Evolutionary conservation across 2,113 vertebrate genomes (phyloP).

Genomic region (Chelonoidis abingdonii): DNA sequence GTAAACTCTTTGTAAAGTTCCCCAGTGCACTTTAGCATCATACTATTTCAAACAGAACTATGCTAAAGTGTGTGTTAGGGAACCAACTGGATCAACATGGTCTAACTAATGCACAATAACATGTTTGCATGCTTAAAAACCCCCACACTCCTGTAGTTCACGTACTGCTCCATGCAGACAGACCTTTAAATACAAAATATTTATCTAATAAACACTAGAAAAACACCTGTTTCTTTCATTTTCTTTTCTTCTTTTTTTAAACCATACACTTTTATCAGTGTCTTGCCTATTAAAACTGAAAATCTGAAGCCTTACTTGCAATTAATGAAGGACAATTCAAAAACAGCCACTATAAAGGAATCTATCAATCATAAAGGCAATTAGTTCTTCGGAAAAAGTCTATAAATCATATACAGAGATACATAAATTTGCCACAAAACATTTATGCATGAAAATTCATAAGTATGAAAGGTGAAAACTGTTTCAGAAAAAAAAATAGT

Average conservation of each 20-base stretch:
- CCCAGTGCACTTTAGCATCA: background rate
- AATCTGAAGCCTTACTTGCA: background rate
- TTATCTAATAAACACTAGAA: background rate
- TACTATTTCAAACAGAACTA: background rate
- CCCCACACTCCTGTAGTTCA: no score
- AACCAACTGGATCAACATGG: background rate
- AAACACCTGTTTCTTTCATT: background rate
- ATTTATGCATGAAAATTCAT: background rate
- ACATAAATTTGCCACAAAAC: background rate
- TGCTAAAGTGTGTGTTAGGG: background rate
- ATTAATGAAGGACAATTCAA: background rate
- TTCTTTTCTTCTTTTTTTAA: background rate
- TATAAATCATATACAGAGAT: background rate
- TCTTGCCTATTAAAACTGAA: background rate
- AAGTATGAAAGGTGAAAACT: background rate
- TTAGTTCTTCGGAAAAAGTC: background rate
- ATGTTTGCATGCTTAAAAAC: background rate
- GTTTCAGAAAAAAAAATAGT: background rate
- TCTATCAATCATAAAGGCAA: background rate
- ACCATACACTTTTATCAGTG: no score
- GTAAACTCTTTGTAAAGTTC: background rate
- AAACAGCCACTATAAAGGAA: background rate
- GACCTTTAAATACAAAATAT: background rate
- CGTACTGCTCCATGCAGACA: background rate
- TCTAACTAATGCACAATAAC: background rate